Conservation (phyloP, 2,888 invertebrate species). For the Hemicrepidius hirtus region DNA sequence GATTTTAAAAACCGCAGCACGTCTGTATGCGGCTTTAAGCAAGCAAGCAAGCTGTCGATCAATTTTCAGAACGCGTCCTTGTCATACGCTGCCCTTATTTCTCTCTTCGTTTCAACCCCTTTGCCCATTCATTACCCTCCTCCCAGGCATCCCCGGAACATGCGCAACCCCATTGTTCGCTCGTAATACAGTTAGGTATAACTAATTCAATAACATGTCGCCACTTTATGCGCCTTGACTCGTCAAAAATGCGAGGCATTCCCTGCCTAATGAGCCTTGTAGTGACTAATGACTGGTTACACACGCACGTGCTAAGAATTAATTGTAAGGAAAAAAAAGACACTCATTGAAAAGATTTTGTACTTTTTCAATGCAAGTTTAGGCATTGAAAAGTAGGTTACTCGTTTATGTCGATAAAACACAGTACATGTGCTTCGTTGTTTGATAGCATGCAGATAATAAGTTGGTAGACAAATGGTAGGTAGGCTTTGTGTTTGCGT, state of each 20-base stretch:
- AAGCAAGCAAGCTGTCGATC: constrained; percentile 53
- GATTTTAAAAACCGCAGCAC: constrained; percentile 46
- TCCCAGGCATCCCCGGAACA: constrained; percentile 50
- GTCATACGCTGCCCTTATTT: constrained; percentile 52
- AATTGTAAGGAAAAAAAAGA: constrained; percentile 46
- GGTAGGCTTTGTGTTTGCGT: constrained; percentile 8
- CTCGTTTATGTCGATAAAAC: constrained; percentile 10
- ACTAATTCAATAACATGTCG: constrained; percentile 58
- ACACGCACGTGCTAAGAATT: constrained; percentile 54
- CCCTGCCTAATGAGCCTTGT: constrained; percentile 54
- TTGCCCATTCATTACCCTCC: constrained; percentile 52
- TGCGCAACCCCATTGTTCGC: constrained; percentile 55
- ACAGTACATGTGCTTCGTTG: constrained; percentile 4
- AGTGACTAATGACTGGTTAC: constrained; percentile 54
- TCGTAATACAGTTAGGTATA: constrained; percentile 57
- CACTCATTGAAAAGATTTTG: constrained; percentile 45
- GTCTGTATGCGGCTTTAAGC: constrained; percentile 51
- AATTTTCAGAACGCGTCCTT: constrained; percentile 53
- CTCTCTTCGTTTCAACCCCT: constrained; percentile 52
- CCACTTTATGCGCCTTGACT: constrained; percentile 56
- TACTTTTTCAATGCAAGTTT: constrained; percentile 22
- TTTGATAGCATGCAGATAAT: constrained; percentile 8
- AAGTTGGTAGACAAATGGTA: background rate
- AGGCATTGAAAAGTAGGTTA: constrained; percentile 44
- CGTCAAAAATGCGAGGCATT: constrained; percentile 55